Evolutionary conservation across 2,797 vertebrate genomes (phyloP).

Genomic region (Pseudotriccus pelzelni): DNA sequence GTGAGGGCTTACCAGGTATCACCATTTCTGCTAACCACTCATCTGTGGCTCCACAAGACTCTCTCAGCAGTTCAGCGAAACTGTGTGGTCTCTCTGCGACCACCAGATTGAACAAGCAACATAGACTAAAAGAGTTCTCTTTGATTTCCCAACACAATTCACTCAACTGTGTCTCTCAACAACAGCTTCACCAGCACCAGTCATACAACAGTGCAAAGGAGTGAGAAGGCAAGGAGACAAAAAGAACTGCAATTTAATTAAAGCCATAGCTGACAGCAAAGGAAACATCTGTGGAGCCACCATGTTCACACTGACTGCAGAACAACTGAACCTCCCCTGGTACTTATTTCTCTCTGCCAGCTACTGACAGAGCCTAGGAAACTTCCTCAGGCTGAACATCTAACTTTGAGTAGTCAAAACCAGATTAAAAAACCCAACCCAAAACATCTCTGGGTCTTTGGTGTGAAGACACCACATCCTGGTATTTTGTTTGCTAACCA

Average conservation of each 20-base stretch:
- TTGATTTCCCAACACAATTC: not conserved
- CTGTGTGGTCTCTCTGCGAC: not conserved
- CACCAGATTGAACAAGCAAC: not conserved
- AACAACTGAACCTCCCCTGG: not conserved
- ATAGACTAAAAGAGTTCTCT: not conserved
- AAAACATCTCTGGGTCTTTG: not conserved
- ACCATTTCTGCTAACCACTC: not conserved
- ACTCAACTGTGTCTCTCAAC: not conserved
- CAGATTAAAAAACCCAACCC: not conserved
- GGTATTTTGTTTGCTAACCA: not conserved
- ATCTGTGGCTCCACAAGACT: not conserved
- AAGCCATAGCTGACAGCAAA: not conserved
- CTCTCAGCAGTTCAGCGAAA: not conserved
- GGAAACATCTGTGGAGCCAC: not conserved
- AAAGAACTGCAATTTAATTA: slow-evolving; percentile 1
- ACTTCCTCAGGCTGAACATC: not conserved
- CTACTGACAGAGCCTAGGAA: not conserved
- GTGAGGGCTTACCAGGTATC: not conserved
- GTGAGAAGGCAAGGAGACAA: not conserved
- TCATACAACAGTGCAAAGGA: not conserved
- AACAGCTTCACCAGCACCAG: not conserved
- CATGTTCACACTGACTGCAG: not conserved
- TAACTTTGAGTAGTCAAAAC: not conserved
- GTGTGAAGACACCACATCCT: not conserved
- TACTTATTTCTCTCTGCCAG: not conserved